Evolutionary conservation across 92 coral and sea anemone genomes (phyloP).

Genomic region (Parazoanthus atlanticus): DNA sequence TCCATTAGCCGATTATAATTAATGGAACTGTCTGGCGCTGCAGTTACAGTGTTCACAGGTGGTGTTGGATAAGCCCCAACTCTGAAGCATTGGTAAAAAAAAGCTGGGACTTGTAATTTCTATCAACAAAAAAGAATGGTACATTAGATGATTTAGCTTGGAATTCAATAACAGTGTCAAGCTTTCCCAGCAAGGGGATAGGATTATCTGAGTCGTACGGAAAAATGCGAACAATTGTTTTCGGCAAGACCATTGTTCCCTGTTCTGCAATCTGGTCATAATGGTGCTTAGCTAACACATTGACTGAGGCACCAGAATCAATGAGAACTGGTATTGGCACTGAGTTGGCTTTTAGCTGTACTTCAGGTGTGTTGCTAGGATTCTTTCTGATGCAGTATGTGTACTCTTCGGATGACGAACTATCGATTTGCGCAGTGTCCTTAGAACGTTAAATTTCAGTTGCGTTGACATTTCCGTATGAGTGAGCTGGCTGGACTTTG

Average conservation of each 20-base stretch:
- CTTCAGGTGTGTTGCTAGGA: conserved; percentile 9
- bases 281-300: conserved; percentile 37
- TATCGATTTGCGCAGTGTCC: not conserved
- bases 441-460: not conserved
- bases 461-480: not conserved
- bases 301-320: conserved; percentile 65
- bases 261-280: conserved; percentile 16
- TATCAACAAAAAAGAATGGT: conserved; percentile 39
- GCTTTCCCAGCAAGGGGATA: conserved; percentile 29
- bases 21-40: not conserved
- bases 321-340: conserved; percentile 49
- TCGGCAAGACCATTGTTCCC: conserved; percentile 22
- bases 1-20: conserved; percentile 25
- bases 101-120: conserved; percentile 43
- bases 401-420: conserved; percentile 20
- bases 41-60: conserved; percentile 29
- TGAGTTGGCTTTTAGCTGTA: not conserved
- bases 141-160: not conserved
- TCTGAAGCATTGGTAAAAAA: conserved; percentile 41
- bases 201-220: conserved; percentile 34
- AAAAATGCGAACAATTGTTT: conserved; percentile 18
- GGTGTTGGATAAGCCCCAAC: conserved; percentile 39
- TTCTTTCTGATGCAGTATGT: not conserved
- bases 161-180: conserved; percentile 24
- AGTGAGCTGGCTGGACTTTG: conserved; percentile 9